phyloP scores from a whole-genome alignment of 2,888 invertebrate genomes.

The Lypha dubia region DNA sequence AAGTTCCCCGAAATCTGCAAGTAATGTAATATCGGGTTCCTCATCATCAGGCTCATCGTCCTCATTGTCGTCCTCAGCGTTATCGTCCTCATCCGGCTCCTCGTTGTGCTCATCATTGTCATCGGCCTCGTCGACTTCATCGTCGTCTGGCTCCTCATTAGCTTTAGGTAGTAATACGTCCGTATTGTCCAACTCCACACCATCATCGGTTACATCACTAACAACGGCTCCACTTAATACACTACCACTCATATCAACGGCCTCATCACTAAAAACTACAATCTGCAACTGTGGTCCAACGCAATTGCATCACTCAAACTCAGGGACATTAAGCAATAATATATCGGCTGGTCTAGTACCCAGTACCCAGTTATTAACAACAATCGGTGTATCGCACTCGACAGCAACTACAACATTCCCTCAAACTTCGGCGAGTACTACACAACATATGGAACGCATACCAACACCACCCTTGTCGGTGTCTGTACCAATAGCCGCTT shows the following conservation, averaged over 20 bases:
- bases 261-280: slow-evolving; percentile 81
- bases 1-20: slow-evolving; percentile 82
- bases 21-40: slow-evolving; percentile 76
- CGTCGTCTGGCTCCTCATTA: slow-evolving; percentile 76
- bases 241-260: slow-evolving; percentile 81
- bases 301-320: slow-evolving; percentile 66
- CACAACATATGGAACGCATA: slow-evolving; percentile 74
- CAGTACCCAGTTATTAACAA: slow-evolving; percentile 76
- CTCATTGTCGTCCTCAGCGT: slow-evolving; percentile 77
- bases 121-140: slow-evolving; percentile 70
- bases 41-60: slow-evolving; percentile 73
- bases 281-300: slow-evolving; percentile 79
- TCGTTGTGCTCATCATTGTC: slow-evolving; percentile 78
- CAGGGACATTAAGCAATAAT: slow-evolving; percentile 71
- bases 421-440: slow-evolving; percentile 50
- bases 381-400: slow-evolving; percentile 73
- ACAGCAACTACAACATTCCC: slow-evolving; percentile 71
- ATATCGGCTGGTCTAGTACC: slow-evolving; percentile 75
- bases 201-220: slow-evolving; percentile 79
- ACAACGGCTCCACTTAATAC: slow-evolving; percentile 77
- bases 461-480: slow-evolving; percentile 79
- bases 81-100: slow-evolving; percentile 76
- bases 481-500: slow-evolving; percentile 78
- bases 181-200: slow-evolving; percentile 75
- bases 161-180: slow-evolving; percentile 74